phyloP scores from a whole-genome alignment of 2,113 vertebrate genomes.

The rabbit (Oryctolagus cuniculus) region DNA sequence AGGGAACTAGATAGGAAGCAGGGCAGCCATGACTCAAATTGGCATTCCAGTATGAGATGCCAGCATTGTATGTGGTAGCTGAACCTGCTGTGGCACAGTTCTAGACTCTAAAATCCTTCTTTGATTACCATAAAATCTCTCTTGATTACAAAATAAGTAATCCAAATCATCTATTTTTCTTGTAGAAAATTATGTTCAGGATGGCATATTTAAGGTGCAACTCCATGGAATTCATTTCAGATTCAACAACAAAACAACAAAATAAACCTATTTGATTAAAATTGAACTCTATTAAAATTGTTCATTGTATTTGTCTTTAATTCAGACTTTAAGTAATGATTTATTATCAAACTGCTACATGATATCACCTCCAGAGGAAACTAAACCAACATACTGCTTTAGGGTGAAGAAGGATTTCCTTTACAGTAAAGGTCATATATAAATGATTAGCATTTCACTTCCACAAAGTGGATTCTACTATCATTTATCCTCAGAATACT shows the following conservation, averaged over 20 bases:
- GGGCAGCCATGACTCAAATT: too few relatives aligned
- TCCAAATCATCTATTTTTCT: neutral
- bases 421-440: neutral
- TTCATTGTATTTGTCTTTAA: neutral
- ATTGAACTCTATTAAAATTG: neutral
- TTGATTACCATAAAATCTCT: neutral
- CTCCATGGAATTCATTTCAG: neutral
- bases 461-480: neutral
- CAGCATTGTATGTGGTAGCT: too few relatives aligned
- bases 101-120: neutral
- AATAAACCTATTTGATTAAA: neutral
- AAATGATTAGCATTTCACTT: neutral
- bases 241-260: neutral
- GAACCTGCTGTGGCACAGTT: too few relatives aligned
- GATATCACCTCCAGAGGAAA: neutral
- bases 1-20: too few relatives aligned
- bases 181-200: neutral
- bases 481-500: neutral
- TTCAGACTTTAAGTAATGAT: neutral
- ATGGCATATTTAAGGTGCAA: neutral
- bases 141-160: neutral
- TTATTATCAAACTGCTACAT: neutral
- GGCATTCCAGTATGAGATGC: too few relatives aligned
- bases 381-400: neutral
- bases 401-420: neutral